Base-by-base conservation (phyloP, 2,797 vertebrate genomes). In the Clarias pachynema region DNA sequence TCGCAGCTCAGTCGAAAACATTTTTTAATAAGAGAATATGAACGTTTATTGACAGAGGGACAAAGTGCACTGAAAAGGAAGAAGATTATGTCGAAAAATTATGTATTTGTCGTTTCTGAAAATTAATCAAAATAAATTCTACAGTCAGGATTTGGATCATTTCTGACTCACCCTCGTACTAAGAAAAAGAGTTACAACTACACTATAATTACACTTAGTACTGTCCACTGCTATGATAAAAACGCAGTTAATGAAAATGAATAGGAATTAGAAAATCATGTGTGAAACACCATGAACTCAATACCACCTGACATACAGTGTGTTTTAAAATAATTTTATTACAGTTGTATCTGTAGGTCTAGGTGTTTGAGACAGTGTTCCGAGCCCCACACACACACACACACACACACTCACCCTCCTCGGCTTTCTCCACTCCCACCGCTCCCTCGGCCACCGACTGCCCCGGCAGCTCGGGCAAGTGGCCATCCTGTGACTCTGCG, bases 381-480 rank as follows among this genome's bases (percentile, higher is more conserved):
- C 20, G 0, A 78, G 56, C 10, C 56, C 14, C 56, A 14, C 18
- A 37, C 31, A 60, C 75, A 14, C 56, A 15, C 75, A 60, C 31
- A 78, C 57, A 37, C 56, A 24, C 20, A 15, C 57, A n/a, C 75
- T 79, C 22, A 79, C 75, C 75, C 5, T 79, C 75, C 57, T 79
- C 57, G 12, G 31, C 22, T 79, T 62, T 79, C 24, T 79, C 75
- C 57, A 40, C 57, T 79, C 75, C 75, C 20, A 79, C 75, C 8
- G 31, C 75, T 62, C 75, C 75, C 31, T 79, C 57, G 3, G 12
- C 57, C 24, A 34, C 34, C 16, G 56, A 62, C 0, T 6, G 57
- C 31, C 57, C 75, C 12, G n/a, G 57, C 31, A 40, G 57, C 75
- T 79, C 31, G 1, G 75, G 14, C 12, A 62, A 8, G 12, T 40